Base-by-base conservation (phyloP, 2,888 invertebrate species). In the Mesoligia furuncula region DNA sequence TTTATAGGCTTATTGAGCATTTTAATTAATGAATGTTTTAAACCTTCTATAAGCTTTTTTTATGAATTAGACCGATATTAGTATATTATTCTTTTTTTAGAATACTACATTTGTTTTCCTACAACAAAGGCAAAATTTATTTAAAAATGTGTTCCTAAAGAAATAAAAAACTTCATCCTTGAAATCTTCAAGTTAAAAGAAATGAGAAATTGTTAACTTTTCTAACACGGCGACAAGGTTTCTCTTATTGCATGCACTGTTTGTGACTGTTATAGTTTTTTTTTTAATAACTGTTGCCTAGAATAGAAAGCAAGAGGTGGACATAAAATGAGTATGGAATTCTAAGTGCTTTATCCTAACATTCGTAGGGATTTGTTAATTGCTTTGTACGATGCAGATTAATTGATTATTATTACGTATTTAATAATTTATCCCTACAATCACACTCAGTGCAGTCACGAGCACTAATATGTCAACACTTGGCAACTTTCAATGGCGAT, bases 181-280 rank as follows among this genome's bases (percentile, higher is more conserved):
- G 31, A 54, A 45, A 13, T n/a, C 2, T n/a, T 8, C 8, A 39
- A 17, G 15, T 36, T 27, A 36, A 68, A 51, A 17, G 36, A 36
- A 68, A 77, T 62, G 9, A 68, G 27, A 42, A 79, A 64, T 79
- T 54, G 24, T 64, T 57, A 57, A 24, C 31, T 57, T 62, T 13
- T 15, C 48, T 20, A 39, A 69, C 15, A 64, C 20, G 7, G 27
- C 13, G n/a, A 39, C 27, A n/a, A 57, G n/a, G n/a, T 20, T 61
- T 39, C 0, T 78, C 9, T 70, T 70, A 70, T 79, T 78, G 39
- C 20, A 64, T 67, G 2, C 17, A 24, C 48, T 66, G 77, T 77
- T 48, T 77, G 57, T 13, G 2, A n/a, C 39, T 11, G 11, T 61
- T 48, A 17, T 8, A 17, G 62, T 64, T 17, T 13, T 42, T 51